Evolutionary conservation across 2,888 invertebrate genomes (phyloP), one percentile per base, ranked within the genome.

Genomic region (Agrotis exclamationis): DNA sequence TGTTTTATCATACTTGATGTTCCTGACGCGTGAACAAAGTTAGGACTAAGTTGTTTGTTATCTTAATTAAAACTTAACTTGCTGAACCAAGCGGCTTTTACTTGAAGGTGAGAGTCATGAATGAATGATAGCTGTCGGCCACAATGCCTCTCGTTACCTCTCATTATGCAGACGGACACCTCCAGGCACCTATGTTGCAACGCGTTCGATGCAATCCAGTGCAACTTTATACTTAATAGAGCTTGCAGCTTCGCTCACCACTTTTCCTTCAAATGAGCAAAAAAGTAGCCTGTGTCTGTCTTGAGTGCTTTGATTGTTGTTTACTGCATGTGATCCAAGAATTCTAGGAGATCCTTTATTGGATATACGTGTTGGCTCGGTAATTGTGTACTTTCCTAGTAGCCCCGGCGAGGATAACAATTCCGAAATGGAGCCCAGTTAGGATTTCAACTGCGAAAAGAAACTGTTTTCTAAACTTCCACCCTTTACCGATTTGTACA

Each of bases 71-170:
- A 47, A 48, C 9, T 60, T 11, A 3, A 22, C 14, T 1, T n/a
- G 1, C 28, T 2, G 44, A 62, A 57, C 51, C 45, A 24, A 63
- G 48, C 33, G 13, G 22, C 22, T 57, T 33, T n/a, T 20, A 44
- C 28, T 56, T 11, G 24, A 24, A 79, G 48, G 60, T 53, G 62
- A 39, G 63, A 56, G 18, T 47, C 45, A 47, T 48, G 70, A 78
- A 78, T 73, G 65, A 74, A 66, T 67, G 70, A 64, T 58, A 65
- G 68, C 51, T 73, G 50, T 33, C 70, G 72, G 39, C 76, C 83
- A 88, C 88, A 88, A 88, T 88, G 69, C 62, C 65, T 76, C 84
- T 88, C 89, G 89, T 88, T 88, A 87, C 83, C 70, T 74, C 76
- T 85, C 86, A 87, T 88, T 87, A 88, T 87, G 87, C 88, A 85